Evolutionary conservation across 1,140 invertebrate genomes (phyloP).

Genomic region (Eurytemora carolleeae): DNA sequence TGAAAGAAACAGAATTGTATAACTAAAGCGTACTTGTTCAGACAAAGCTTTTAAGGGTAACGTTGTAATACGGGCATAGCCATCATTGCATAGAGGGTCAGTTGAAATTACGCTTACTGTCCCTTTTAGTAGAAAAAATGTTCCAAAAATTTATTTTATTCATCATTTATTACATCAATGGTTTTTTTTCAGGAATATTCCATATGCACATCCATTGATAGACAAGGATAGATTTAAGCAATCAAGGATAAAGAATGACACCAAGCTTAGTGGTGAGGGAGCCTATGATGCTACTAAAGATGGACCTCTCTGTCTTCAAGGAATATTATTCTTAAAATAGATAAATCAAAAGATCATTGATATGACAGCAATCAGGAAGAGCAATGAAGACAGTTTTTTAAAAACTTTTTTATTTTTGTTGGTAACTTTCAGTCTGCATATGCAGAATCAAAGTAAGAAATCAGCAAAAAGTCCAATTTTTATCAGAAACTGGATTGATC

Average conservation of each 20-base stretch:
- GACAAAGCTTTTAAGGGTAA: no score
- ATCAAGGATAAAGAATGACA: not conserved
- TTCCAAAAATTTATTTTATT: no score
- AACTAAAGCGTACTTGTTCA: no score
- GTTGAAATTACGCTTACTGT: no score
- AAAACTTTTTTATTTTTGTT: not conserved
- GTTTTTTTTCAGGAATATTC: not conserved
- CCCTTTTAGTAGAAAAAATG: no score
- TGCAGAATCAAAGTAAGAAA: not conserved
- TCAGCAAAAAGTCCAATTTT: not conserved
- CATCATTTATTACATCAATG: no score
- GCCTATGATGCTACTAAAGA: constrained; percentile 7
- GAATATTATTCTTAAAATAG: not conserved
- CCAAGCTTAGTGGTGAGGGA: no score
- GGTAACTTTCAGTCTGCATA: not conserved
- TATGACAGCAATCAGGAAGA: not conserved
- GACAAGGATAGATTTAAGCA: not conserved
- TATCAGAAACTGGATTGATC: not conserved
- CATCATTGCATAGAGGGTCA: no score
- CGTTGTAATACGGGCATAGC: no score
- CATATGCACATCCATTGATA: not conserved
- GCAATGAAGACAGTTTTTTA: not conserved
- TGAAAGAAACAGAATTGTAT: no score
- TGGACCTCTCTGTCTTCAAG: constrained; percentile 8
- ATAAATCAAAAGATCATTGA: no score